phyloP scores from a whole-genome alignment of 2,888 invertebrate species.

The Clunio marinus region DNA sequence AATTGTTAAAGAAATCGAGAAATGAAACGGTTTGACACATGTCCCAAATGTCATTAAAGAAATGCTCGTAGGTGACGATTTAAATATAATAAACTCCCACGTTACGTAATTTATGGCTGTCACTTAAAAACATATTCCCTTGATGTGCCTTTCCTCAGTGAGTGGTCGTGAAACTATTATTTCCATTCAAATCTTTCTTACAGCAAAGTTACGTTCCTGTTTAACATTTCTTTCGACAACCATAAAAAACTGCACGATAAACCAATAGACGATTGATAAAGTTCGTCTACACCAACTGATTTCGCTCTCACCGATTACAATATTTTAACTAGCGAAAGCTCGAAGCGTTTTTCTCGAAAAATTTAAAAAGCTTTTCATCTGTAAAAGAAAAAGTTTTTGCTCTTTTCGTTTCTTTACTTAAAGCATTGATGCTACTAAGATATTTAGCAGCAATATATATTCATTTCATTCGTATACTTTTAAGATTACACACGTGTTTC shows the following conservation, averaged over 20 bases:
- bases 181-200: neutral
- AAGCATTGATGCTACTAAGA: conserved; percentile 28
- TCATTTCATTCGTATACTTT: conserved; percentile 18
- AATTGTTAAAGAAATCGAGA: too few species aligned
- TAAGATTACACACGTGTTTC: conserved; percentile 31
- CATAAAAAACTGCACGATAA: too few species aligned
- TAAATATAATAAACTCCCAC: too few species aligned
- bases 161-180: neutral
- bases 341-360: neutral
- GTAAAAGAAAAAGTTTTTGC: neutral
- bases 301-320: too few species aligned
- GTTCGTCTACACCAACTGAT: neutral
- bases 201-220: neutral
- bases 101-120: too few species aligned
- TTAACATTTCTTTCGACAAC: neutral
- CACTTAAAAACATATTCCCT: too few species aligned
- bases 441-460: conserved; percentile 35
- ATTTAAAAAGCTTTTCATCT: neutral
- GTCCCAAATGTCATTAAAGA: too few species aligned
- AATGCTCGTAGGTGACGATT: too few species aligned
- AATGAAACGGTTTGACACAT: too few species aligned
- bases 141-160: too few species aligned
- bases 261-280: conserved; percentile 2
- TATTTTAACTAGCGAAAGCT: too few species aligned
- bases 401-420: neutral